Evolutionary conservation across 1,140 invertebrate species (phyloP), one percentile per base, ranked within the genome.

Genomic region (Zaprionus inermis): DNA sequence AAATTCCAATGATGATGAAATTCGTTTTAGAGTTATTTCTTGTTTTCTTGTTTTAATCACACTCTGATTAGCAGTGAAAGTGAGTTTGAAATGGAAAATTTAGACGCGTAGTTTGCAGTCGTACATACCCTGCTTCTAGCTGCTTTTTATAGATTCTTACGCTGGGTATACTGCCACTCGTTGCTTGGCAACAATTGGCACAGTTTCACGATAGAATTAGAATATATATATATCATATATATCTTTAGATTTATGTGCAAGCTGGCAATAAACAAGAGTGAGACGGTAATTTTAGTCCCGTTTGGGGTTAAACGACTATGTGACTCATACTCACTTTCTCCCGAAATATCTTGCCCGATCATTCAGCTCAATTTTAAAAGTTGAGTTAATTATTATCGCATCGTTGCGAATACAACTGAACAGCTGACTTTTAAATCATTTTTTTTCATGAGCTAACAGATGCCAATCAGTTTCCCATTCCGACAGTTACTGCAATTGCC

Each of bases 181-280:
- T 18, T 36, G 56, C 70, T 59, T 68, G 70, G 52, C 70, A 72
- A 67, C 70, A 41, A 72, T 20, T 52, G 38, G 30, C 61, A 52
- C 54, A 32, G 22, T 67, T 58, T 41, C 38, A 9, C n/a, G 38
- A n/a, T n/a, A n/a, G 36, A 1, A 38, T 59, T 20, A 72, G 66
- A 59, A 59, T 72, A 59, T 52, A 52, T 16, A 28, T 28, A 28
- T 28, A 28, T 28, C 1, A 28, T 28, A 28, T 28, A 28, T 28
- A 49, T 49, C 10, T 49, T 12, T 1, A 9, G 1, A 46, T 49
- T 20, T 14, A 46, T 46, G 18, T 5, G 3, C 11, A 0, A 16
- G 16, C 10, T 46, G 44, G 44, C 44, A 10, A 46, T 46, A 46
- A 20, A 20, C 44, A 28, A 28, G 44, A 46, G 18, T 20, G 44